Conservation (phyloP, 2,888 invertebrate genomes). For the Hirtodrosophila trivittata region DNA sequence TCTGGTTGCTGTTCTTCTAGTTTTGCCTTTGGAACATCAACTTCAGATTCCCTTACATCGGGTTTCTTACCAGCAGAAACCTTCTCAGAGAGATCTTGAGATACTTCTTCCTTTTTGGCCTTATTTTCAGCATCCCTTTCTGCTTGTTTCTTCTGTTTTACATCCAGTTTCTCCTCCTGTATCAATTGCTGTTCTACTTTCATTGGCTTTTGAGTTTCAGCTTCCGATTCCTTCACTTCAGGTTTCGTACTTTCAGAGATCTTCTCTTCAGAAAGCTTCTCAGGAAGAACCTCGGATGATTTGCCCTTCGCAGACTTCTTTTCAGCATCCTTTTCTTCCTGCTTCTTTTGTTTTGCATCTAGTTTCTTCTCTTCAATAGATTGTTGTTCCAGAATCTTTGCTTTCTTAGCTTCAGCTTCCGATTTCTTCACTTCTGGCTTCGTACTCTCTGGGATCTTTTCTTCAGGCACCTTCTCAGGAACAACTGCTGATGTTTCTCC, state of each 20-base stretch:
- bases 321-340: conserved; percentile 1
- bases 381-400: background rate
- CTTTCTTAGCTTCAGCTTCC: conserved; percentile 10
- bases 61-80: background rate
- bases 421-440: conserved; percentile 9
- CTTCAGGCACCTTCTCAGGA: conserved; percentile 13
- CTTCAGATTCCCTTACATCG: conserved; percentile 1
- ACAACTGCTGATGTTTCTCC: background rate
- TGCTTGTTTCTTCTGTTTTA: background rate
- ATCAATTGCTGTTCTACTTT: background rate
- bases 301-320: background rate
- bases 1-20: background rate
- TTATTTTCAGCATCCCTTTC: conserved; percentile 2
- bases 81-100: no score
- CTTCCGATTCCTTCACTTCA: background rate
- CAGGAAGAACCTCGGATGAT: conserved; percentile 11
- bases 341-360: conserved; percentile 23
- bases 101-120: background rate
- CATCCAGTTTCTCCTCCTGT: conserved; percentile 16
- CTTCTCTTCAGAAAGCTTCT: conserved; percentile 22
- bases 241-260: conserved; percentile 6
- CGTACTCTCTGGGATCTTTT: conserved; percentile 25
- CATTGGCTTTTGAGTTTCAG: conserved; percentile 1
- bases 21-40: background rate
- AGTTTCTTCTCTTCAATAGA: background rate